Base-by-base conservation (phyloP, 2,113 vertebrate species). In the Phyllostomus hastatus region DNA sequence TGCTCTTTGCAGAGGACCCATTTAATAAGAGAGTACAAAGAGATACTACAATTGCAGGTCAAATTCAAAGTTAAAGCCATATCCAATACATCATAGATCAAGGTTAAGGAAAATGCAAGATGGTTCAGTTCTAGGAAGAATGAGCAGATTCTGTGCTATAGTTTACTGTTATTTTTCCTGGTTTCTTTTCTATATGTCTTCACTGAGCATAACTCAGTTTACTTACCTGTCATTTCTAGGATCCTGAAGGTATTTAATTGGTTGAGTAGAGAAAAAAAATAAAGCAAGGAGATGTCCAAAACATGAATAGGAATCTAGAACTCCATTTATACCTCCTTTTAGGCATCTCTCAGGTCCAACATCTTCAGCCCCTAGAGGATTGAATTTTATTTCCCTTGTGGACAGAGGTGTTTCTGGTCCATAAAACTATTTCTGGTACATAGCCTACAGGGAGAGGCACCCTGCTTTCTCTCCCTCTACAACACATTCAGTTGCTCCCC, bases 211-310 rank as follows among this genome's bases (percentile, higher is more conserved):
- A 75, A 86, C 10, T 50, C 35, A 26, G 4, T 69, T 76, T 72
- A 88, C 92, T 97, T 95, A 95, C 95, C 59, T 91, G n/a, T 61
- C 20, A 61, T 80, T 91, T 38, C 61, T 24, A 86, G 41, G 59
- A 80, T 70, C 22, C 28, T 86, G 59, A 67, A 67, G 48, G n/a
- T 92, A 92, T 43, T 90, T 90, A 91, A 86, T 33, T 83, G 4
- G 2, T 28, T 78, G 41, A 64, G 10, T 85, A 16, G 35, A 84
- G 20, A 26, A 59, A 73, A 73, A 75, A 43, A 46, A 46, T 4
- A 67, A 90, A 70, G 17, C 22, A 93, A 88, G 7, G 33, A 46
- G 31, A 78, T 59, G 46, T 17, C 10, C 10, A 38, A 17, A 90
- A 66, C 28, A 43, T 7, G 92, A 24, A 15, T 2, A 83, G 22